A percentile compares a stretch with the other conserved stretches of the same genome.
phyloP scores from a whole-genome alignment of 2,888 invertebrate species.

The Cyclophora albipunctata region DNA sequence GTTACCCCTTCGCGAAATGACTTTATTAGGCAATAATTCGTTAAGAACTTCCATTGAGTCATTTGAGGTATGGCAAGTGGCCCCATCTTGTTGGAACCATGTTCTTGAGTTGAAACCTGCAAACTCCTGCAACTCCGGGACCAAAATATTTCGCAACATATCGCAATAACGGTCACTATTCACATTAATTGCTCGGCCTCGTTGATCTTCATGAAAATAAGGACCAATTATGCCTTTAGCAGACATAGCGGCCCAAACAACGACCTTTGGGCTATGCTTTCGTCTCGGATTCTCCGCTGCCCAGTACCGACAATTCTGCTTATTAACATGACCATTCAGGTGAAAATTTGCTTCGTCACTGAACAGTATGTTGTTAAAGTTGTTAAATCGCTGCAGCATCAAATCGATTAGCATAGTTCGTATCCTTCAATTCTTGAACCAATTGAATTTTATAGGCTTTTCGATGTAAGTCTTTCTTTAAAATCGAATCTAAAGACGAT shows the following conservation, averaged over 20 bases:
- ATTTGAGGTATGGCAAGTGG: conserved; percentile 17
- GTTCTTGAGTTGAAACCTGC: conserved; percentile 17
- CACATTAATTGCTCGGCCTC: conserved; percentile 14
- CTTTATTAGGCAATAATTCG: conserved; percentile 15
- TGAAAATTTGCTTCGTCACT: conserved; percentile 16
- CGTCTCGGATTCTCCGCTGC: conserved; percentile 10
- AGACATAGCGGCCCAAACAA: not conserved
- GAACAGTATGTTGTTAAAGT: conserved; percentile 7
- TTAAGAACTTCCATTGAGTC: conserved; percentile 9
- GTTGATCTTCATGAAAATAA: conserved; percentile 2
- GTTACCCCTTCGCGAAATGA: conserved; percentile 16
- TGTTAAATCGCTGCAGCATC: conserved; percentile 3
- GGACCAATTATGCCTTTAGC: not conserved
- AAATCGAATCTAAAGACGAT: conserved; percentile 15
- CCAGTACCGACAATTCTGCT: conserved; percentile 13
- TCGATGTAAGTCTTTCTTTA: conserved; percentile 11
- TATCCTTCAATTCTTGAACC: conserved; percentile 13
- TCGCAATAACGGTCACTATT: conserved; percentile 21
- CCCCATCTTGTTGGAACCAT: not conserved
- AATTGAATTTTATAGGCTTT: conserved; percentile 14
- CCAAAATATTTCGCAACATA: conserved; percentile 19
- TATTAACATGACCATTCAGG: conserved; percentile 11
- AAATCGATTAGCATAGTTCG: conserved; percentile 8
- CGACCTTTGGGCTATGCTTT: conserved; percentile 9
- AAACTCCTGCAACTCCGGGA: conserved; percentile 12